phyloP scores from a whole-genome alignment of 1,140 invertebrate genomes.

The Camponotus floridanus region DNA sequence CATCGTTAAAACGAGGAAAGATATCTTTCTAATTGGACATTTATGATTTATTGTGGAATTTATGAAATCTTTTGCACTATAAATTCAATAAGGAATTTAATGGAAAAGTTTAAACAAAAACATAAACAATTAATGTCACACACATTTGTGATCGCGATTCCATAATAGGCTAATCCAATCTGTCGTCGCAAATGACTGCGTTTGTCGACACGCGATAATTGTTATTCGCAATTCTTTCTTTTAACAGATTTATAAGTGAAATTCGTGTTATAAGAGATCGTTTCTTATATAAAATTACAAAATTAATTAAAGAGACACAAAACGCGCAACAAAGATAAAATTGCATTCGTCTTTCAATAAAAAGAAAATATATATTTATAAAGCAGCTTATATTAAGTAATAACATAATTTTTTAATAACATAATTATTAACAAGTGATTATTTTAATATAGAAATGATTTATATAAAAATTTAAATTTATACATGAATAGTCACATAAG shows the following conservation, averaged over 20 bases:
- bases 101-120: background rate
- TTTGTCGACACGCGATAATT: constrained; percentile 49
- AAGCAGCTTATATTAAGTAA: no score
- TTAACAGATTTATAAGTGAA: constrained; percentile 29
- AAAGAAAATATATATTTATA: background rate
- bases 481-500: no score
- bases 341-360: background rate
- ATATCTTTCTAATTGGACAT: background rate
- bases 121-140: constrained; percentile 17
- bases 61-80: background rate
- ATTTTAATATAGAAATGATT: no score
- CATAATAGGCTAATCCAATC: background rate
- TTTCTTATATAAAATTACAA: constrained; percentile 32
- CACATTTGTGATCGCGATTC: constrained; percentile 6
- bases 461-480: no score
- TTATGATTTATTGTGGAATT: background rate
- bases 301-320: constrained; percentile 15
- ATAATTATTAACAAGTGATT: no score
- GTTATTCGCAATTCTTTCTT: constrained; percentile 19
- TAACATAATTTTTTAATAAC: no score
- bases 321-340: background rate
- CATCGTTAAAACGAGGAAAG: background rate
- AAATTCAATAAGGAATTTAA: constrained; percentile 1
- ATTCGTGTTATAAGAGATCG: background rate
- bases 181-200: constrained; percentile 37